Evolutionary conservation across 2,888 invertebrate species (phyloP).

Genomic region (Sphinx pinastri): DNA sequence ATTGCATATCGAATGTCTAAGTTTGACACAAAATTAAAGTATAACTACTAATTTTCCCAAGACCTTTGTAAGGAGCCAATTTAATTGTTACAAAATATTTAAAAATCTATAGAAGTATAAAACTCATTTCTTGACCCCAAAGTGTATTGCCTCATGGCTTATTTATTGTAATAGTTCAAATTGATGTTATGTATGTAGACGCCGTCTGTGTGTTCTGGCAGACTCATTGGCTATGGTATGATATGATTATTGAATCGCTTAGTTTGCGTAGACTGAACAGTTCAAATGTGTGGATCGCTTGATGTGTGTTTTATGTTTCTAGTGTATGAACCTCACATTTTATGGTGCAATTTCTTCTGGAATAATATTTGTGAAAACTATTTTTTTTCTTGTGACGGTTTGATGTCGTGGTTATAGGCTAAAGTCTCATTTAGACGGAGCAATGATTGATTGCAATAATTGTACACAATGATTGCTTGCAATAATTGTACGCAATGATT

Average conservation of each 20-base stretch:
- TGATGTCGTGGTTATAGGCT: neutral
- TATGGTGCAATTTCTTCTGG: constrained; percentile 8
- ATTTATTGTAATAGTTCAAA: constrained; percentile 45
- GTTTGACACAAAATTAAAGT: too few relatives aligned
- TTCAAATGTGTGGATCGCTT: constrained; percentile 49
- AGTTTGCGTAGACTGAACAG: constrained; percentile 60
- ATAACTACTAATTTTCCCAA: neutral
- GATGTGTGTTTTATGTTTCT: neutral
- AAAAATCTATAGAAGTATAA: neutral
- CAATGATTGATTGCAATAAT: neutral
- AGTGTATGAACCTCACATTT: neutral
- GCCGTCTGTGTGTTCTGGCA: constrained; percentile 1
- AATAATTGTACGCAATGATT: too few relatives aligned
- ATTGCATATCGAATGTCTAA: too few relatives aligned
- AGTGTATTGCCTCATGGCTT: constrained; percentile 24
- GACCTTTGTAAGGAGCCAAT: neutral
- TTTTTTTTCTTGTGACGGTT: neutral
- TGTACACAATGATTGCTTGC: too few relatives aligned
- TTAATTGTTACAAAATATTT: neutral
- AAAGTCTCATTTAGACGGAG: too few relatives aligned
- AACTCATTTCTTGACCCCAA: neutral
- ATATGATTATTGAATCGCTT: constrained; percentile 44
- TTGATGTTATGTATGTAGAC: constrained; percentile 34
- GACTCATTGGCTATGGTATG: constrained; percentile 25
- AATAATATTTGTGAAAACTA: neutral